Percentiles rank a stretch among this genome's conserved stretches.
Evolutionary conservation across 2,113 vertebrate species (phyloP).

Genomic region (Noturus placidus): DNA sequence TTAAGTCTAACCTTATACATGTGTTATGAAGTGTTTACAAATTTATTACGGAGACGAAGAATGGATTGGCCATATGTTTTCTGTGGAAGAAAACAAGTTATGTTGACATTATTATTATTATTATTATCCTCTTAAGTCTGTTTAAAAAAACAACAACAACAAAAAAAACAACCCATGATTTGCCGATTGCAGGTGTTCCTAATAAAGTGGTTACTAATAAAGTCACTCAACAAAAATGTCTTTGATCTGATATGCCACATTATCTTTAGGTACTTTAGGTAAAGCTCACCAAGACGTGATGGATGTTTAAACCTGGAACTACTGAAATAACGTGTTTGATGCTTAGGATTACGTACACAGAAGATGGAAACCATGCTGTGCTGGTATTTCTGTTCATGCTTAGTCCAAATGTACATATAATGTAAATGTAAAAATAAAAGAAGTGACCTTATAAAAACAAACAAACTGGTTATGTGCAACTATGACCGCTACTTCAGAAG

Average conservation of each 20-base stretch:
- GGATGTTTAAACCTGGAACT: conserved; percentile 17
- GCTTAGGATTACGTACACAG: background rate
- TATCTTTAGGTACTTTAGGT: background rate
- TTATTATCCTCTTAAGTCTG: background rate
- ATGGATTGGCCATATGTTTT: background rate
- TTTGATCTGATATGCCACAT: background rate
- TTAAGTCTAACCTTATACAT: background rate
- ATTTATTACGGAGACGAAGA: background rate
- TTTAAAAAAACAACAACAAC: no score
- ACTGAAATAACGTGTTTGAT: background rate
- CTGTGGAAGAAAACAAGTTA: background rate
- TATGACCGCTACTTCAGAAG: conserved; percentile 4
- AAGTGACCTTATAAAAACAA: conserved; percentile 12
- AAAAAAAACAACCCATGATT: no score
- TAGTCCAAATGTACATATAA: conserved; percentile 22
- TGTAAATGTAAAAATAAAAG: background rate
- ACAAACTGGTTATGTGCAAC: conserved; percentile 35
- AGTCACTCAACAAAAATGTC: background rate
- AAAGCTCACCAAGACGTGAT: background rate
- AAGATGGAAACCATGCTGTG: conserved; percentile 6
- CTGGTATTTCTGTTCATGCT: conserved; percentile 15
- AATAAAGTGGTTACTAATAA: background rate
- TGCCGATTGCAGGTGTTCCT: background rate
- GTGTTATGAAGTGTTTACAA: conserved; percentile 14
- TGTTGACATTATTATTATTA: background rate